A percentile compares a stretch with the other conserved stretches of the same genome.
phyloP scores from a whole-genome alignment of 2,888 invertebrate species.

The Morinoia aosen region DNA sequence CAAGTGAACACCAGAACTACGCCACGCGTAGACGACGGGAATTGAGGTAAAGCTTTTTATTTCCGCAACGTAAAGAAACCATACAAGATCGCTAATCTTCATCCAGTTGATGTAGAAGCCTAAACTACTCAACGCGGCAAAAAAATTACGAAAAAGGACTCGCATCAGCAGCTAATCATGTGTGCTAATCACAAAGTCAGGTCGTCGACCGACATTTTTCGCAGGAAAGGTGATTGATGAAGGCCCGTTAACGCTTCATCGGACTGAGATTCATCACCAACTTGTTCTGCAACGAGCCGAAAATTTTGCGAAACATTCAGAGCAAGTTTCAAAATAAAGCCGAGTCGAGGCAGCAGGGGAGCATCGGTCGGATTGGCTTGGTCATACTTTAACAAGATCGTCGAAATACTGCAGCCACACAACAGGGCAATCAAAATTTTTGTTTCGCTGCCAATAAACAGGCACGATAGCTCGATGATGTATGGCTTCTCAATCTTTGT shows the following conservation, averaged over 20 bases:
- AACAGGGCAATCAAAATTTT: constrained; percentile 29
- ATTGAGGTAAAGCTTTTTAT: neutral
- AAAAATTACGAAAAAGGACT: neutral
- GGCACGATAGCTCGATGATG: neutral
- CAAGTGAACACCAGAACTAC: neutral
- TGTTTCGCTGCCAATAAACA: neutral
- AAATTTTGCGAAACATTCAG: neutral
- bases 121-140: neutral
- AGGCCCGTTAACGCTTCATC: constrained; percentile 6
- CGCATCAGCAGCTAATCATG: neutral
- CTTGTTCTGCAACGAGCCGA: neutral
- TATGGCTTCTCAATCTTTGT: neutral
- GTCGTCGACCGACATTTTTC: neutral
- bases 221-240: neutral
- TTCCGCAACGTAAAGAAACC: neutral
- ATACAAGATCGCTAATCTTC: neutral
- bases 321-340: constrained; percentile 13
- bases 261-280: constrained; percentile 2
- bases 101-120: neutral
- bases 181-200: neutral
- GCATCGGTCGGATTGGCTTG: neutral
- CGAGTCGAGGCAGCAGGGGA: constrained; percentile 2
- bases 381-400: constrained; percentile 33
- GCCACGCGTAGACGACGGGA: neutral
- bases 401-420: neutral